Conservation (phyloP, 2,888 invertebrate genomes). For the Polydrusus cervinus region DNA sequence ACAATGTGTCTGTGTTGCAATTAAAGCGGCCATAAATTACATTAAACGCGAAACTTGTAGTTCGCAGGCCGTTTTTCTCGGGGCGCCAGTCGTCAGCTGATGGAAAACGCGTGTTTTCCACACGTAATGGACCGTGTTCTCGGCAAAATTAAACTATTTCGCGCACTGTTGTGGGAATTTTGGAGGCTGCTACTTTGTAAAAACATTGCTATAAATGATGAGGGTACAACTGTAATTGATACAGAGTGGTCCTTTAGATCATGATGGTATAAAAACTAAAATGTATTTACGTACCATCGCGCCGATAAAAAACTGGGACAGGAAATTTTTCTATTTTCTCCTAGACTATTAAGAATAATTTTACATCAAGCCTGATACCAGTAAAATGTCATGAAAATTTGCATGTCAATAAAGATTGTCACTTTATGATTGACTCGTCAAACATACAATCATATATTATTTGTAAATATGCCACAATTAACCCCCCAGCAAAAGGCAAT, state of each 20-base stretch:
- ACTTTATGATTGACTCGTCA: too few relatives aligned
- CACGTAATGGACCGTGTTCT: slow-evolving; percentile 53
- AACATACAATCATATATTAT: too few relatives aligned
- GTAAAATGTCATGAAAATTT: too few relatives aligned
- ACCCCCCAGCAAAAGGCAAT: too few relatives aligned
- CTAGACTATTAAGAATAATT: too few relatives aligned
- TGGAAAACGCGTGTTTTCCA: slow-evolving; percentile 56
- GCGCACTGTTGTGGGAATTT: slow-evolving; percentile 29
- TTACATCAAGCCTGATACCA: too few relatives aligned
- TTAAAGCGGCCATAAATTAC: slow-evolving; percentile 55
- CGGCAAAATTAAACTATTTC: slow-evolving; percentile 42
- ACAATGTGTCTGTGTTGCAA: slow-evolving; percentile 54
- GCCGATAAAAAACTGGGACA: too few relatives aligned
- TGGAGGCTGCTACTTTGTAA: slow-evolving; percentile 4
- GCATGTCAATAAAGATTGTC: too few relatives aligned
- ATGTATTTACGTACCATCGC: too few relatives aligned
- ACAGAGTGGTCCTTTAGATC: neutral
- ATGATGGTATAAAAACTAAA: neutral
- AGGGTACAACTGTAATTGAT: slow-evolving; percentile 4
- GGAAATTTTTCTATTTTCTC: too few relatives aligned
- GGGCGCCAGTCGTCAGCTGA: slow-evolving; percentile 46
- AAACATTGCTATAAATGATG: slow-evolving; percentile 16
- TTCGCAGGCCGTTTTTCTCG: slow-evolving; percentile 54
- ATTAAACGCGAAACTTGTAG: slow-evolving; percentile 56
- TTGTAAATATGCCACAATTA: too few relatives aligned